Conservation (phyloP, 2,888 invertebrate species). For the Gastrophysa polygoni region DNA sequence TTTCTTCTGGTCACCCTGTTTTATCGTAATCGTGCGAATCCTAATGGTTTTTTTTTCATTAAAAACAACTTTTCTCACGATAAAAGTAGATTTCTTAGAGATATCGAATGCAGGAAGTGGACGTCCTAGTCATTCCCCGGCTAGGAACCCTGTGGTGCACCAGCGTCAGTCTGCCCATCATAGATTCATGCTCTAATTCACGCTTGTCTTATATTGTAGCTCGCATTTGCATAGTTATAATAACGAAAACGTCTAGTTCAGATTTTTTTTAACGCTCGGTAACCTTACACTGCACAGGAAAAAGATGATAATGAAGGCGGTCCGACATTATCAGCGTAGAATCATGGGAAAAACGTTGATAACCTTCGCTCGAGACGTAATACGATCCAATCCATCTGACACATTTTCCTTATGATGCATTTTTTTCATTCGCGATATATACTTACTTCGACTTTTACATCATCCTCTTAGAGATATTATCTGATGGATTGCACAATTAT, state of each 20-base stretch:
- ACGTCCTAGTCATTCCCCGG: no score
- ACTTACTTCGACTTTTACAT: no score
- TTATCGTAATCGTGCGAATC: no score
- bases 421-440: slow-evolving; percentile 6
- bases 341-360: slow-evolving; percentile 24
- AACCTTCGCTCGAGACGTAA: slow-evolving; percentile 20
- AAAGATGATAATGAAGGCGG: not conserved
- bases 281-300: not conserved
- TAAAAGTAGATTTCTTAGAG: no score
- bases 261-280: not conserved
- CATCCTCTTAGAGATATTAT: slow-evolving; percentile 5
- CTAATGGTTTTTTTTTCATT: no score
- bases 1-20: no score
- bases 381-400: slow-evolving; percentile 16
- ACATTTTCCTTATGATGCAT: slow-evolving; percentile 14
- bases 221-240: not conserved
- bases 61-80: no score
- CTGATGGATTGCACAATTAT: slow-evolving; percentile 6
- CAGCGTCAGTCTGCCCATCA: not conserved
- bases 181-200: not conserved
- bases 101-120: no score
- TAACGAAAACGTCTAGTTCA: no score
- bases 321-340: slow-evolving; percentile 2
- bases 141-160: not conserved
- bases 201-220: no score